phyloP scores from a whole-genome alignment of 2,888 invertebrate genomes.

The Gisinianus flammeolus region DNA sequence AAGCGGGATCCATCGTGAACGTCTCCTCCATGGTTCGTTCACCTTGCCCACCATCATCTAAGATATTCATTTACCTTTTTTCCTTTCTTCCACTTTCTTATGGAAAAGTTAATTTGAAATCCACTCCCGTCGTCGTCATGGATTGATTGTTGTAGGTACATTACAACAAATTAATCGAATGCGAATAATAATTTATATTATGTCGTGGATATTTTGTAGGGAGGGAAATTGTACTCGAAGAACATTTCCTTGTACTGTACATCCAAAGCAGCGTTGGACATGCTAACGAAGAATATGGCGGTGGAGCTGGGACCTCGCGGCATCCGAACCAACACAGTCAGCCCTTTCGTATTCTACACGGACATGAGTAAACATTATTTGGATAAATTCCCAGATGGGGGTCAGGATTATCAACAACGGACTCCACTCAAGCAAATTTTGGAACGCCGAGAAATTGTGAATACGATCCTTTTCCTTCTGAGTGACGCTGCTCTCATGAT shows the following conservation, averaged over 20 bases:
- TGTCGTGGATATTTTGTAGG: not conserved
- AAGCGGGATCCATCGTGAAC: constrained; percentile 64
- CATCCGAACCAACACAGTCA: constrained; percentile 15
- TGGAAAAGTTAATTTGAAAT: not conserved
- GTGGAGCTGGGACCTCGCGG: not conserved
- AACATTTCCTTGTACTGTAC: constrained; percentile 10
- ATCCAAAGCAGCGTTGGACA: constrained; percentile 18
- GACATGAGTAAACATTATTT: constrained; percentile 2
- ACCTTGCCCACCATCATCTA: too few species aligned
- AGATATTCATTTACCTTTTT: too few species aligned
- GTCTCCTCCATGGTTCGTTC: constrained; percentile 62
- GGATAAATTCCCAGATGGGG: not conserved
- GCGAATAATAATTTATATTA: not conserved
- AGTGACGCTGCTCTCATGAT: constrained; percentile 20
- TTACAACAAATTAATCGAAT: not conserved
- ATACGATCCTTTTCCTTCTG: constrained; percentile 35
- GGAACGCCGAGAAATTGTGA: constrained; percentile 12
- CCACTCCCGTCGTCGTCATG: too few species aligned
- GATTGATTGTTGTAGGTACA: too few species aligned
- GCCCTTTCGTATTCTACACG: constrained; percentile 6
- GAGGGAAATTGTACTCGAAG: not conserved
- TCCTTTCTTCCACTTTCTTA: not conserved
- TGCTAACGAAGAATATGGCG: constrained; percentile 19
- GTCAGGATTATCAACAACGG: not conserved
- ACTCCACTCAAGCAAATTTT: not conserved